These are phyloP conservation scores for Petrolisthes cinctipes DNA, from an alignment of 2,888 invertebrate species.

Conservation along the genomic window DNA sequence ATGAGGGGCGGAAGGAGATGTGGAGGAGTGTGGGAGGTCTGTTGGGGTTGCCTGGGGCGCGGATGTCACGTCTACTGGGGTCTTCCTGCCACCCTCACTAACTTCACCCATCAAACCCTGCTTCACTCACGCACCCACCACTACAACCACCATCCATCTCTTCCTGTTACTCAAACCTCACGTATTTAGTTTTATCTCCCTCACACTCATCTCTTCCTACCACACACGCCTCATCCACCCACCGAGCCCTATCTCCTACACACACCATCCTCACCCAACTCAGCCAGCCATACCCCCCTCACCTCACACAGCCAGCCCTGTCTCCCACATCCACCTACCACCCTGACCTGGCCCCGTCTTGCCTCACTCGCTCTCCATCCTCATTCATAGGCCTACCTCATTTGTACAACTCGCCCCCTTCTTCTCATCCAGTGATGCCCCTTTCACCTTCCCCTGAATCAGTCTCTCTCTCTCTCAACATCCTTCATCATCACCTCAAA, in stretches of 20 bases:
- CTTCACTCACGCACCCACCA: background rate
- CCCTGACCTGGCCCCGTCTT: background rate
- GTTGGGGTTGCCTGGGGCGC: conserved; percentile 45
- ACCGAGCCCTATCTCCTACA: background rate
- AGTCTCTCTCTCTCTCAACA: conserved; percentile 25
- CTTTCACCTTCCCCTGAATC: background rate
- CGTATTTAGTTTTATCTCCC: background rate
- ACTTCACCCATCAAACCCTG: conserved; percentile 1
- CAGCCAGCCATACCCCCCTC: background rate
- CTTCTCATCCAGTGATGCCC: background rate
- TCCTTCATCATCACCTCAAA: background rate
- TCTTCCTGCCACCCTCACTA: conserved; percentile 42
- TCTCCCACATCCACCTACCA: background rate
- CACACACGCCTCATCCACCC: background rate
- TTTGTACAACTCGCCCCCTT: background rate
- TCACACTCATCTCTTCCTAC: background rate
- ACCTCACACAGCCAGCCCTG: background rate
- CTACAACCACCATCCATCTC: background rate
- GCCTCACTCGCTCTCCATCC: background rate
- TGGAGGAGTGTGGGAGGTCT: conserved; percentile 41
- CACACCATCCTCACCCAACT: background rate
- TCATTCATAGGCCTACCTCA: background rate
- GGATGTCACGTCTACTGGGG: conserved; percentile 48
- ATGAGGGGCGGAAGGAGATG: conserved; percentile 2
- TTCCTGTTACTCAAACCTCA: background rate